phyloP scores from a whole-genome alignment of 2,797 vertebrate genomes.

The Bradypodion pumilum region DNA sequence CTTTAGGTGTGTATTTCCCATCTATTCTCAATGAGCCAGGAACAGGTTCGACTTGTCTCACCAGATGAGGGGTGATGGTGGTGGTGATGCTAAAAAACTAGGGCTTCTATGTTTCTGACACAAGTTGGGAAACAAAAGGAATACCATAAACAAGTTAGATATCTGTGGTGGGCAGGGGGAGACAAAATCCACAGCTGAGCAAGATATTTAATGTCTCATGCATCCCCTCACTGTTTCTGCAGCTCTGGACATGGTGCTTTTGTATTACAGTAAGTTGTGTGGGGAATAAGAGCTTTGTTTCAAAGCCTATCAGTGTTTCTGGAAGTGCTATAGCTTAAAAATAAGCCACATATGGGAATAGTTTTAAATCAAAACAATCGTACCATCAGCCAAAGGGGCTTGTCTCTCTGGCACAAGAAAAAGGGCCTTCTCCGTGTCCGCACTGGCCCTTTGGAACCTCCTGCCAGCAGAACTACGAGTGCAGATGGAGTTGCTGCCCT shows the following conservation, averaged over 20 bases:
- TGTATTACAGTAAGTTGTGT: background rate
- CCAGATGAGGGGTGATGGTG: background rate
- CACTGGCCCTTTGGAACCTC: too few relatives aligned
- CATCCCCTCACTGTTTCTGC: background rate
- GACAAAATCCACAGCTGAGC: background rate
- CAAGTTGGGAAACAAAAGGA: slow-evolving; percentile 7
- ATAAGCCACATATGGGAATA: background rate
- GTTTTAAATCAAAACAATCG: background rate
- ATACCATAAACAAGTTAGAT: background rate
- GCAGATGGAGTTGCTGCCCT: too few relatives aligned
- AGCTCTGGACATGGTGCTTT: background rate
- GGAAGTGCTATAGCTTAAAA: background rate
- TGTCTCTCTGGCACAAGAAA: too few relatives aligned
- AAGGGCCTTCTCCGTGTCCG: too few relatives aligned
- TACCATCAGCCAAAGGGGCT: too few relatives aligned
- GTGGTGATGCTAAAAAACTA: background rate
- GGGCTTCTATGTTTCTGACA: background rate
- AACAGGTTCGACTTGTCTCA: background rate
- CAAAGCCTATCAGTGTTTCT: background rate
- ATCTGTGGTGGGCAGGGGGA: too few relatives aligned
- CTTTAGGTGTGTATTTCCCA: slow-evolving; percentile 18
- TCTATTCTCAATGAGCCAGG: background rate
- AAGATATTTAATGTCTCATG: background rate
- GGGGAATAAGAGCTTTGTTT: background rate
- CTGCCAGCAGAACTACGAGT: too few relatives aligned